Conservation (phyloP, 23 tunicate genomes). For the Halocynthia roretzi region DNA sequence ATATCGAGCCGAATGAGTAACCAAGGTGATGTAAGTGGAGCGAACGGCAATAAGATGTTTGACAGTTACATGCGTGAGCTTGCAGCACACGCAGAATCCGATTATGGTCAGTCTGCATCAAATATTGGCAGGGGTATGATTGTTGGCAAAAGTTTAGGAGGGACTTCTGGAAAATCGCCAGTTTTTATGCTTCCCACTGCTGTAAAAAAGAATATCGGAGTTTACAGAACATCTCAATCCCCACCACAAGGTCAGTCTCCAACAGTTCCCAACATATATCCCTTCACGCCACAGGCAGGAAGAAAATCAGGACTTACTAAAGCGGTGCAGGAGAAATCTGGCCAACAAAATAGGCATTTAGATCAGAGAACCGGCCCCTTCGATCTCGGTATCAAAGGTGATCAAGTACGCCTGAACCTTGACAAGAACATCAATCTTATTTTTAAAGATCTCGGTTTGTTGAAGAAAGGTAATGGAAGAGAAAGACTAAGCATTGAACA, state of each 20-base stretch:
- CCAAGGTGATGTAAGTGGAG: conserved; percentile 21
- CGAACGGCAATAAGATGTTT: conserved; percentile 47
- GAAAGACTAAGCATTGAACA: neutral
- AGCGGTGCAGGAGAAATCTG: conserved; percentile 5
- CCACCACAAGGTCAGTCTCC: neutral
- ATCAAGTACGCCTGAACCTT: conserved; percentile 57
- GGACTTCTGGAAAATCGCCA: conserved; percentile 41
- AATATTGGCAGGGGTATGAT: conserved; percentile 17
- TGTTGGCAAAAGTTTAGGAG: conserved; percentile 64
- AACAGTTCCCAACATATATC: conserved; percentile 12
- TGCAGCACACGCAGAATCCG: conserved; percentile 16
- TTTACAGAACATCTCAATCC: neutral
- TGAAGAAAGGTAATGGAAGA: conserved; percentile 18
- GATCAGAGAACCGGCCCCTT: conserved; percentile 1
- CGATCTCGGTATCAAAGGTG: conserved; percentile 51
- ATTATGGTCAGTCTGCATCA: neutral
- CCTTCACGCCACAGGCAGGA: conserved; percentile 32
- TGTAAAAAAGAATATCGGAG: conserved; percentile 14
- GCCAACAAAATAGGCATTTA: neutral
- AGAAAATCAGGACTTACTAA: conserved; percentile 59
- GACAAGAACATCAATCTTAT: conserved; percentile 79
- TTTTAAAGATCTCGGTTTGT: conserved; percentile 72
- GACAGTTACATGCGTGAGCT: conserved; percentile 89
- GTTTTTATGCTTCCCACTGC: conserved; percentile 2
- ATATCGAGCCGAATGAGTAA: conserved; percentile 14